Evolutionary conservation across 1,140 invertebrate genomes (phyloP), one percentile per base, ranked within the genome.

Genomic region (Drosophila carrolli): DNA sequence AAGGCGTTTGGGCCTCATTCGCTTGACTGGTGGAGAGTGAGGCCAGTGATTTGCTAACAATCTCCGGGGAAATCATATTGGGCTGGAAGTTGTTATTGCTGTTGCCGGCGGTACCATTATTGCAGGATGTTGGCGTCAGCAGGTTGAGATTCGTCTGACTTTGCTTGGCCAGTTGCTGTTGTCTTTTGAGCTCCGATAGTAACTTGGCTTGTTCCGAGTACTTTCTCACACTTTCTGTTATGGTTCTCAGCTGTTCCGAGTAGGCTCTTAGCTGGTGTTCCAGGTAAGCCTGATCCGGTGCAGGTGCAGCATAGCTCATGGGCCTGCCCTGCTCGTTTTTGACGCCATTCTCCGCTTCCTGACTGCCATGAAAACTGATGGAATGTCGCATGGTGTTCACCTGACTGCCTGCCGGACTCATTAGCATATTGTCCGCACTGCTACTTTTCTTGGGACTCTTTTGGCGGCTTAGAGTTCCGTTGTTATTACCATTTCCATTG

Each of bases 201-300:
- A 92, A 40, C 44, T 92, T 92, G 6, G 92, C 92, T 43, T 92
- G 92, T 47, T 92, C 92, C 7, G 91, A 92, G 38, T 92, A 92
- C 46, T 92, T 92, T 6, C 92, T 65, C 27, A 92, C 92, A 55
- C 90, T 92, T 41, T 92, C 92, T 4, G 92, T 92, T 8, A 92
- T 92, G 56, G 90, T 91, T 37, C 90, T 63, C 27, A 92, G 58
- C 38, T 92, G 92, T 55, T 92, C 92, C 7, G 92, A 92, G 23
- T 92, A 92, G 7, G 92, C 86, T 29, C 91, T 67, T 29, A 92
- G 47, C 54, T 92, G 92, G 59, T 92, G 91, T 63, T 92, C 92
- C 11, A 92, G 32, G 40, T 91, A 92, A 0, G 78, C 84, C 66
- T 92, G 92, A 62, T 92, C 92, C 0, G 92, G 92, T 0, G 46